Base-by-base conservation (phyloP, 2,113 vertebrate genomes). In the Silurus glanis region DNA sequence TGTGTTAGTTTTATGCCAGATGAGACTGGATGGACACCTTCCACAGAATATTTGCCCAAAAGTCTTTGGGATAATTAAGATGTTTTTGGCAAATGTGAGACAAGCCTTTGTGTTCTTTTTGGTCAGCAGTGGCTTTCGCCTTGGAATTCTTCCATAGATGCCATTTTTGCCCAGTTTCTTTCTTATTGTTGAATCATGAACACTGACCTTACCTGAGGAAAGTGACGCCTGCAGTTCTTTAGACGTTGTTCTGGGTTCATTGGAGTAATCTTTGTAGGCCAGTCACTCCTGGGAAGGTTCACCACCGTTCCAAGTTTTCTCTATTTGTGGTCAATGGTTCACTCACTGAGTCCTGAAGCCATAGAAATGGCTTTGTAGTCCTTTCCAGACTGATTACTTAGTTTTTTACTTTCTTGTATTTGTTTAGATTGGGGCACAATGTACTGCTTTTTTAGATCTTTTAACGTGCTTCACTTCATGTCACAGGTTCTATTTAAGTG, bases 101-200 rank as follows among this genome's bases (percentile, higher is more conserved):
- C 37, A 4, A 8, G 37, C 19, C 28, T 47, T 47, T 8, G 0
- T 16, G 28, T 71, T 45, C 13, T 9, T 71, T n/a, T 71, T 69
- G 2, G 28, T 8, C 8, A 37, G 67, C 28, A 2, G 28, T 69
- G 28, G 14, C 12, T 67, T 67, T 1, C 5, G 12, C 14, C 67
- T 69, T 37, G 28, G 37, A 66, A 10, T 3, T 23, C 9, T 25
- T 3, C 62, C 16, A 66, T n/a, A 21, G 62, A 25, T 25, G 14
- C 25, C 0, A 66, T 25, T 66, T 25, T 25, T 66, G 5, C 9
- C n/a, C 56, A 67, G 47, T 37, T 37, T 37, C 28, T 37, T 37
- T 37, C 28, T 37, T 37, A 37, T 85, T 85, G 87, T 82, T 82
- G 66, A 69, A 69, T 37, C 6, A 14, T 9, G 8, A 23, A 10